Percentiles rank a stretch among this genome's conserved stretches.
phyloP scores from a whole-genome alignment of 2,113 vertebrate species.

The Pitta sordida region DNA sequence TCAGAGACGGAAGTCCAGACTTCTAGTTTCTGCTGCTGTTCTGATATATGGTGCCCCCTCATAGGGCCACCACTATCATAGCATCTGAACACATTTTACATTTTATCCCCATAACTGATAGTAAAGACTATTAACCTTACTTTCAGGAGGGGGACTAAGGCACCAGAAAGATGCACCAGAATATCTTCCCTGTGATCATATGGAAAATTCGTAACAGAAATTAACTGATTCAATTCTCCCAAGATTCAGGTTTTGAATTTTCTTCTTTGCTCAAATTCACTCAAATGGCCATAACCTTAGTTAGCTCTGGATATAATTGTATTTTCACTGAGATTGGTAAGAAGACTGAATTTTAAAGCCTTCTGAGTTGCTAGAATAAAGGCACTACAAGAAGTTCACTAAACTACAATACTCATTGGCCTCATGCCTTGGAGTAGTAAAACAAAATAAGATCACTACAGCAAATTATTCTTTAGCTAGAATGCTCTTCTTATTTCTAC shows the following conservation, averaged over 20 bases:
- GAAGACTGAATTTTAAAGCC: slow-evolving; percentile 1
- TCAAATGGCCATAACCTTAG: not conserved
- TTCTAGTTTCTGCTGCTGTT: not conserved
- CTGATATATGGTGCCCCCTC: not conserved
- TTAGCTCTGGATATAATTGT: not conserved
- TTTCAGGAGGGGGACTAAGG: not conserved
- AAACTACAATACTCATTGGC: not conserved
- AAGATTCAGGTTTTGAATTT: not conserved
- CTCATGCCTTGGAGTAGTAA: not conserved
- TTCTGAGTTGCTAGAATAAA: not conserved
- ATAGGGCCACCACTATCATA: not conserved
- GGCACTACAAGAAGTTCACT: not conserved
- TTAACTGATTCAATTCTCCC: not conserved
- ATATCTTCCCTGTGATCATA: not conserved
- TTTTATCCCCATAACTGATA: not conserved
- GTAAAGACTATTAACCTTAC: not conserved
- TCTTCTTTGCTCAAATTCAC: not conserved
- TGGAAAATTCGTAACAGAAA: not conserved
- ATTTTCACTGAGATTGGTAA: not conserved
- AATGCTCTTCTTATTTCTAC: not conserved
- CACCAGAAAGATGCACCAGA: not conserved
- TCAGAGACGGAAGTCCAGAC: not conserved
- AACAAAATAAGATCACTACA: not conserved
- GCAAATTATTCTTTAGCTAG: not conserved
- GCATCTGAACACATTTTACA: not conserved